Evolutionary conservation across 2,113 vertebrate genomes (phyloP), one percentile per base, ranked within the genome.

Genomic region (Trematocara zebra): DNA sequence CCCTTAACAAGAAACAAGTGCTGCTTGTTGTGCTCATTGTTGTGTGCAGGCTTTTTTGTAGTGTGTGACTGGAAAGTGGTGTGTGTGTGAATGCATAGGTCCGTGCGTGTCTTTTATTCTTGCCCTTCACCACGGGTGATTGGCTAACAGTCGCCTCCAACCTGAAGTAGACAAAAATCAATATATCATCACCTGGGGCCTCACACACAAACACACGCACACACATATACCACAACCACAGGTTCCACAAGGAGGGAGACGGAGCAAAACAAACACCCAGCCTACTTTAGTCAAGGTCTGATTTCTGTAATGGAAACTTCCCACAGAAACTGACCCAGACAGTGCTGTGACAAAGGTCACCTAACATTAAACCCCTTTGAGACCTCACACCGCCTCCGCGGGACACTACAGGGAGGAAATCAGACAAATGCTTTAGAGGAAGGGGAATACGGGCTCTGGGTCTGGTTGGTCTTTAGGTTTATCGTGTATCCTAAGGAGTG

Each of bases 111-210:
- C 87, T 94, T 92, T 93, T 89, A 86, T 93, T 90, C 81, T 81
- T 92, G 92, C 94, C 93, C 92, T 95, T 95, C 94, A 93, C 90
- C 91, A 90, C 40, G 90, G 94, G 93, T 95, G 93, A 95, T 93
- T 95, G 94, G 91, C 92, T 94, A 94, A 95, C 92, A 89, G 93
- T 95, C 88, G 84, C 92, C 93, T 95, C 92, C 92, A 94, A 95
- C 93, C 95, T 91, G 88, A 92, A 92, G 91, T 89, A 92, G 93
- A 95, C 92, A 94, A 94, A 96, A 96, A 95, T 96, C 94, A 93
- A 96, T 96, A 95, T 85, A 95, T 94, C 94, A 95, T 95, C 94
- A 94, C 93, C 90, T 91, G 74, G 87, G 87, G 86, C 81, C 47
- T 42, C 76, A 35, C 78, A 42, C 64, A 74, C 61, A 81, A 59